Base-by-base conservation (phyloP, 2,888 invertebrate genomes). In the Galeopsomyia nigrocyanea region DNA sequence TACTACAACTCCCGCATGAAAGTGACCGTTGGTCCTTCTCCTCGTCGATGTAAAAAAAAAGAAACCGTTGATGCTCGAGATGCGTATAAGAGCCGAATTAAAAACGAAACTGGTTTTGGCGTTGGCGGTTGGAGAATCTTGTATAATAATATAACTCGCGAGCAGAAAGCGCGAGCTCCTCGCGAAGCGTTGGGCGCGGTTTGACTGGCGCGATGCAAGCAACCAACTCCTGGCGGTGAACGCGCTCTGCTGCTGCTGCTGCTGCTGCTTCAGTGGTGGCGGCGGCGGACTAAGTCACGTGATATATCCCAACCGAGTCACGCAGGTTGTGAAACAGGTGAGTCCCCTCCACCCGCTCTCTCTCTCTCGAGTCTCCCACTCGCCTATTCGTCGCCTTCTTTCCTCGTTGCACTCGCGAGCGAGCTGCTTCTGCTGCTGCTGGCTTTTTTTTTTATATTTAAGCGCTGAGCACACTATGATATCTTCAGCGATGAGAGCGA, bases 271-370 rank as follows among this genome's bases (percentile, higher is more conserved):
- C 13, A 39, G 64, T 47, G 26, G 64, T n/a, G 67, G 72, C 19
- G 65, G 65, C 55, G 68, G 46, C 16, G 53, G 65, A 67, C 49
- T 1, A 3, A 74, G 79, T 85, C 86, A 86, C 86, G 85, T 86
- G 85, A 84, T 79, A 84, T 79, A 75, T 67, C 60, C 74, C 80
- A 83, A 26, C 26, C 84, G 83, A 39, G 39, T 83, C 82, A 85
- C 82, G 80, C 84, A 82, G 83, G 83, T 86, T 86, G 86, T 82
- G 83, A 86, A 86, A 86, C 85, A 85, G 85, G 84, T 84, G 84
- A 72, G 75, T 67, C 66, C 66, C 66, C 68, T 39, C 67, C 51
- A 14, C 3, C 19, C 17, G 50, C 60, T 5, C 31, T n/a, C n/a
- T n/a, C n/a, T n/a, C n/a, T n/a, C n/a, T n/a, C n/a, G n/a, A n/a